Evolutionary conservation across 2,797 vertebrate species (phyloP).

Genomic region (Aulostomus chinensis): DNA sequence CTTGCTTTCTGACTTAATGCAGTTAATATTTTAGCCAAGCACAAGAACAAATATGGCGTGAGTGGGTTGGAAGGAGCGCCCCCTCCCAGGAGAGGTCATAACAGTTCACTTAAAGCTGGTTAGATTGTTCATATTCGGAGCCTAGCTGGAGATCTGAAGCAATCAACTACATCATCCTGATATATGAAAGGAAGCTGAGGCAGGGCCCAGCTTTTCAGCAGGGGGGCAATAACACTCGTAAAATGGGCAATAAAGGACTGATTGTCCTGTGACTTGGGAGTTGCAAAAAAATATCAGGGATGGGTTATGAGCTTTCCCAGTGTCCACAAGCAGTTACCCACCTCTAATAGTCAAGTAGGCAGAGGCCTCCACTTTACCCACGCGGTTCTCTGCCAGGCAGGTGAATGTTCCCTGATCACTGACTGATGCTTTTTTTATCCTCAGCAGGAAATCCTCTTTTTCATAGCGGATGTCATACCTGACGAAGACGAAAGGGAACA

Average conservation of each 20-base stretch:
- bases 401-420: constrained; percentile 90
- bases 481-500: constrained; percentile 22
- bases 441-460: constrained; percentile 90
- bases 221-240: constrained; percentile 69
- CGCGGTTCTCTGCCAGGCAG: constrained; percentile 93
- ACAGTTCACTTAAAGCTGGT: constrained; percentile 58
- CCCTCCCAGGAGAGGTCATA: constrained; percentile 48
- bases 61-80: constrained; percentile 26
- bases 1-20: not conserved
- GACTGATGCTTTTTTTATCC: constrained; percentile 89
- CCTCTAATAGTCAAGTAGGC: constrained; percentile 94
- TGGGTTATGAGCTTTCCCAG: constrained; percentile 52
- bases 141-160: constrained; percentile 58
- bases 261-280: constrained; percentile 60
- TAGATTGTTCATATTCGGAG: constrained; percentile 66
- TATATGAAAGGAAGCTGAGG: constrained; percentile 68
- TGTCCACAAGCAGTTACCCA: constrained; percentile 72
- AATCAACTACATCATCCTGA: constrained; percentile 56
- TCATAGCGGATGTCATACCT: constrained; percentile 93
- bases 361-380: constrained; percentile 92
- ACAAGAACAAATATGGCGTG: constrained; percentile 25
- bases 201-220: constrained; percentile 50
- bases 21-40: not conserved
- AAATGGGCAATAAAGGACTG: constrained; percentile 67
- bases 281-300: constrained; percentile 32